phyloP scores from a whole-genome alignment of 2,888 invertebrate genomes.

The Hypercompe scribonia region DNA sequence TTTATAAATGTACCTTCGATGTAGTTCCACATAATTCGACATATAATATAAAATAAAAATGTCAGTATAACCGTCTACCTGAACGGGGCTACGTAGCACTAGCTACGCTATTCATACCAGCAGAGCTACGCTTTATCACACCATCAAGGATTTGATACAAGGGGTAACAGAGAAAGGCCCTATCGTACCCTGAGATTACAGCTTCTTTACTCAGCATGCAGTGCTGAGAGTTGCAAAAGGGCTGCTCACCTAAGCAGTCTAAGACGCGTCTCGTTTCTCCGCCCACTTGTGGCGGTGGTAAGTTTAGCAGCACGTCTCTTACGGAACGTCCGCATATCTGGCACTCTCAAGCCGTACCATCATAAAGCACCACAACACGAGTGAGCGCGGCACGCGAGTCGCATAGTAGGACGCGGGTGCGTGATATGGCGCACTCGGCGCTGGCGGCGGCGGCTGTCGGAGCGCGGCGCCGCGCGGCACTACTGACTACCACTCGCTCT shows the following conservation, averaged over 20 bases:
- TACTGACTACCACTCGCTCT: constrained; percentile 68
- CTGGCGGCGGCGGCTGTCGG: constrained; percentile 47
- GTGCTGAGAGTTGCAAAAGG: constrained; percentile 72
- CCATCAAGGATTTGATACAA: constrained; percentile 35
- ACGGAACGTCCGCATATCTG: constrained; percentile 84
- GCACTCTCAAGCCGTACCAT: constrained; percentile 84
- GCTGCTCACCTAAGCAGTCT: constrained; percentile 83
- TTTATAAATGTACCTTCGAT: neutral
- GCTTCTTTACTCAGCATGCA: constrained; percentile 71
- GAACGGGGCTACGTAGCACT: constrained; percentile 43
- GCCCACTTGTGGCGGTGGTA: constrained; percentile 82
- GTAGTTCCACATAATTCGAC: neutral
- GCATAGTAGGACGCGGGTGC: constrained; percentile 69
- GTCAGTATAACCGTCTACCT: neutral
- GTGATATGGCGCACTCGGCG: constrained; percentile 57
- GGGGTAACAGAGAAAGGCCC: constrained; percentile 57
- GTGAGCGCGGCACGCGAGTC: constrained; percentile 76
- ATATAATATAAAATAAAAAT: neutral
- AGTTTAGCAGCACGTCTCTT: constrained; percentile 69
- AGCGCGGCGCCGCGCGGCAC: constrained; percentile 73
- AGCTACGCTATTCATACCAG: constrained; percentile 54
- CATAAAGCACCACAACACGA: constrained; percentile 84
- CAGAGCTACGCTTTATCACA: constrained; percentile 26
- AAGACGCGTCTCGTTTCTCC: constrained; percentile 74
- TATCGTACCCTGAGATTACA: constrained; percentile 81